These are phyloP conservation scores for Vanessa cardui DNA, from an alignment of 2,888 invertebrate genomes.

Conservation along the genomic window DNA sequence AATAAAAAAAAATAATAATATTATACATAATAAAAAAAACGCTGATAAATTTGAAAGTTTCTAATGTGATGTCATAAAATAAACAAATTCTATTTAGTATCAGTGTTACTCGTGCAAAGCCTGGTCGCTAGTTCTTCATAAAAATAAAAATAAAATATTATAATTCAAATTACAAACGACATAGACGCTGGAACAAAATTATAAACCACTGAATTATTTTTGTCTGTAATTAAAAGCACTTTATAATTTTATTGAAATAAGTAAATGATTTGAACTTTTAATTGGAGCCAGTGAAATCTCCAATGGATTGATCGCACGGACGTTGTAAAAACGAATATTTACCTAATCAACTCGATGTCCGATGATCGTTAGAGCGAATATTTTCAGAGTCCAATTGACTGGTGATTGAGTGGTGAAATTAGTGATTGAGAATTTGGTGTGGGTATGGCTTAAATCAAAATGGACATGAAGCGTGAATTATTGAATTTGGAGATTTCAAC, in stretches of 20 bases:
- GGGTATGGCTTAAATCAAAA: slow-evolving; percentile 24
- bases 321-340: slow-evolving; percentile 31
- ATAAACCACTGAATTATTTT: not conserved
- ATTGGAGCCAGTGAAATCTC: slow-evolving; percentile 29
- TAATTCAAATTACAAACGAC: too few species aligned
- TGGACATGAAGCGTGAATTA: slow-evolving; percentile 15
- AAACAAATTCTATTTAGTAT: too few species aligned
- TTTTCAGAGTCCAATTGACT: slow-evolving; percentile 36
- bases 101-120: too few species aligned
- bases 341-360: slow-evolving; percentile 36
- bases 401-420: slow-evolving; percentile 38
- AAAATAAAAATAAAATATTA: too few species aligned
- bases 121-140: too few species aligned
- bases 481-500: slow-evolving; percentile 9
- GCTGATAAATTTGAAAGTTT: too few species aligned
- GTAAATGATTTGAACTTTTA: slow-evolving; percentile 26
- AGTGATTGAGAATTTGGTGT: slow-evolving; percentile 36
- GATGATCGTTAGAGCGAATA: slow-evolving; percentile 34
- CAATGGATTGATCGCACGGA: slow-evolving; percentile 28
- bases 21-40: too few species aligned
- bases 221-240: not conserved
- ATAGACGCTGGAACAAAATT: too few species aligned
- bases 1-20: too few species aligned
- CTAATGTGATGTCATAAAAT: too few species aligned
- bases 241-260: slow-evolving; percentile 3